phyloP scores from a whole-genome alignment of 1,140 invertebrate genomes.

The Drosophila orosa region DNA sequence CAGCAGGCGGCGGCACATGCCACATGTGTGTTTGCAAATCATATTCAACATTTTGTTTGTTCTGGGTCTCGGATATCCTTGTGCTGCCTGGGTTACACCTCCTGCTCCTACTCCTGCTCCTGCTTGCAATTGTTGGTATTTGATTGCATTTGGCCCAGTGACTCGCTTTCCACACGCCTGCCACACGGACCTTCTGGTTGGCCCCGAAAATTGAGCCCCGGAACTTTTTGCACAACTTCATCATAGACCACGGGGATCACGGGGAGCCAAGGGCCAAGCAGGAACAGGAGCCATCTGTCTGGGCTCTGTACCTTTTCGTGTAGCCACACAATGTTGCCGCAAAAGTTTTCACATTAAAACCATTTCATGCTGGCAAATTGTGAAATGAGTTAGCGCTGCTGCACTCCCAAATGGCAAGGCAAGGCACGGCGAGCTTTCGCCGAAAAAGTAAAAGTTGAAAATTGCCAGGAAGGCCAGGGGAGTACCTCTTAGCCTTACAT shows the following conservation, averaged over 20 bases:
- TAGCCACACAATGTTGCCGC: conserved; percentile 58
- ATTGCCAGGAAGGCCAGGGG: conserved; percentile 3
- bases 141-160: conserved; percentile 70
- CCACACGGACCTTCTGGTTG: conserved; percentile 18
- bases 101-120: conserved; percentile 20
- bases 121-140: conserved; percentile 58
- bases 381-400: conserved; percentile 67
- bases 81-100: not conserved
- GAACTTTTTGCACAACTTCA: conserved; percentile 73
- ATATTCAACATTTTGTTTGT: conserved; percentile 79
- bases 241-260: conserved; percentile 46
- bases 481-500: conserved; percentile 18
- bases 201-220: conserved; percentile 42
- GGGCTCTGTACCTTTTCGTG: conserved; percentile 39
- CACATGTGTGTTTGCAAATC: conserved; percentile 71
- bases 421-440: not conserved
- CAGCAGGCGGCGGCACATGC: conserved; percentile 45
- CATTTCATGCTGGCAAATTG: conserved; percentile 75
- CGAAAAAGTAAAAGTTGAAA: conserved; percentile 44
- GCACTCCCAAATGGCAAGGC: conserved; percentile 12
- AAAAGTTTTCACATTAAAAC: conserved; percentile 81
- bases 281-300: conserved; percentile 45
- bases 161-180: conserved; percentile 49
- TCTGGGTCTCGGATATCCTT: conserved; percentile 9
- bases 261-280: conserved; percentile 23